Evolutionary conservation across 1,140 invertebrate genomes (phyloP), one percentile per base, ranked within the genome.

Genomic region (Calephelis nemesis): DNA sequence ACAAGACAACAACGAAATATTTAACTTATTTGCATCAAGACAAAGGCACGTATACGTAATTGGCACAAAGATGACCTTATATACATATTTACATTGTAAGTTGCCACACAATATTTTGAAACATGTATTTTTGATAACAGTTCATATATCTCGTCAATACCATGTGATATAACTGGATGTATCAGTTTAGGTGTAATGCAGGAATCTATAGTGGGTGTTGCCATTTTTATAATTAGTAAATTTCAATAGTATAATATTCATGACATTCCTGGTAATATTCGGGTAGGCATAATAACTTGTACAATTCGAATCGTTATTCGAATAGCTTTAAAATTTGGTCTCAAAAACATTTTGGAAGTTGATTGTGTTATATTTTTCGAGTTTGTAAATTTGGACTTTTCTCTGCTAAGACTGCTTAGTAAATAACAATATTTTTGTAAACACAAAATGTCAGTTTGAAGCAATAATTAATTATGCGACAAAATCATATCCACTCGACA

Each of bases 301-400:
- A 60, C 54, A 40, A 60, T 60, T 39, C 7, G 12, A 60, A 40
- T 39, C 9, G 12, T 19, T 39, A 60, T 39, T 30, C 30, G 30
- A 30, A n/a, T 65, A 66, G 69, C 63, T 70, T 70, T 70, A 70
- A 67, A 70, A 66, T 69, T 63, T 62, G 64, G 58, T 70, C 69
- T 70, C 69, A 47, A 70, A 60, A 60, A 58, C 19, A 12, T 58
- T 58, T 58, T 58, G 15, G 9, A 11, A 39, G 6, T 11, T 40
- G 7, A 39, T 60, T 7, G 12, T 60, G 30, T n/a, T 60, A 40
- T n/a, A 45, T 45, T 45, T 60, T 60, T 60, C 10, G 30, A 60
- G 1, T 60, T 60, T 40, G n/a, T 60, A 39, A 60, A 60, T 60
- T 60, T 60, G 30, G 19, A 60, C 42, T 45, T 45, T 45, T 45